Evolutionary conservation across 2,888 invertebrate genomes (phyloP), one percentile per base, ranked within the genome.

Genomic region (Metellina segmentata): DNA sequence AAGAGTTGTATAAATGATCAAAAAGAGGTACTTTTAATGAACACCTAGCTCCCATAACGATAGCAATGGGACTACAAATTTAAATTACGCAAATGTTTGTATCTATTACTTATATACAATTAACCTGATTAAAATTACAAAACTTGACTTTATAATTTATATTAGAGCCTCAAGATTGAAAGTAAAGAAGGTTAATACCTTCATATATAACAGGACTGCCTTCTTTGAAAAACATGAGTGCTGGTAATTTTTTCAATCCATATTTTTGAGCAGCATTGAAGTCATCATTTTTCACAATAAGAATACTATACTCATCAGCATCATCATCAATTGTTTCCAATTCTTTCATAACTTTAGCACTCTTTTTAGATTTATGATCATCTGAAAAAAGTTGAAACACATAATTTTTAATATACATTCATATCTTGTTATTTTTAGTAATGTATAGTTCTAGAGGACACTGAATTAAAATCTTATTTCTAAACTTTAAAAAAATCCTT

Each of bases 281-380:
- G 95, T 98, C 98, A 95, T 98, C 98, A 94, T 98, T 98, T 95
- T 98, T 98, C 16, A 98, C 98, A 95, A 98, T 98, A 93, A 97
- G 97, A 94, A 98, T 97, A 93, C 98, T 98, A 78, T 93, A 91
- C 16, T 89, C 61, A 86, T 93, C 93, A 71, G 93, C 98, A 69
- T 91, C 93, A 71, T 91, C 91, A 87, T 93, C 91, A 94, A 98
- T 98, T 95, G 98, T 98, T 95, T 98, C 98, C 13, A 94, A 72
- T 78, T 94, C 94, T 82, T 93, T 94, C 13, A 94, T 86, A 51
- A 94, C 90, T 81, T 93, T 93, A 13, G 93, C 93, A 89, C 93
- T 94, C 61, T 92, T 93, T 79, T 93, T 94, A 11, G 91, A 89
- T 82, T 93, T 93, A 51, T 88, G 87, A 74, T 93, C 93, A 82